A percentile compares a stretch with the other conserved stretches of the same genome.
Conservation (phyloP, 2,888 invertebrate genomes). For the Andrena hattorfiana region DNA sequence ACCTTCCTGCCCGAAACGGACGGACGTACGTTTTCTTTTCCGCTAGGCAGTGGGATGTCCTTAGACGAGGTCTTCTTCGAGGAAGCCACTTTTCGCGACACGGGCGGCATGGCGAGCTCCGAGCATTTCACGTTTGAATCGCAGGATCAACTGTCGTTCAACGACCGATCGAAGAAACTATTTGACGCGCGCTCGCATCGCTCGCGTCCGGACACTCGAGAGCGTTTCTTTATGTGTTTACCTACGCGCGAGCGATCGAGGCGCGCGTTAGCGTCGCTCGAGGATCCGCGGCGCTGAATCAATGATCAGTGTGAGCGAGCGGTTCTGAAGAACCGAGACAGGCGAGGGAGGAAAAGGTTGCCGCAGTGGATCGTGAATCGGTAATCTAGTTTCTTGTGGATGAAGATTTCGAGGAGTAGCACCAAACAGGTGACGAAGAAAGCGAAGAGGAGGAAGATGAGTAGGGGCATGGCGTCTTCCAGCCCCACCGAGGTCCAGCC, state of each 20-base stretch:
- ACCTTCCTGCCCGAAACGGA: not conserved
- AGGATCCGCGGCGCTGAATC: not conserved
- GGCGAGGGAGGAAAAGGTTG: not conserved
- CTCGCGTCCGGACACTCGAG: conserved; percentile 16
- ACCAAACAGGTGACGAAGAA: conserved; percentile 65
- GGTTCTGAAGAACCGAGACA: not conserved
- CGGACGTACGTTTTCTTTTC: conserved; percentile 41
- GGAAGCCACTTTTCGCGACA: not conserved
- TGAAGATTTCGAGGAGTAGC: conserved; percentile 65
- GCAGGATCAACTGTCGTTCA: too few species aligned
- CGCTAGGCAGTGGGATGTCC: not conserved
- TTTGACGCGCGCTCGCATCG: not conserved
- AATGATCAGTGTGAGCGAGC: not conserved
- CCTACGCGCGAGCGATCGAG: not conserved
- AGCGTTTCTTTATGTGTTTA: conserved; percentile 18
- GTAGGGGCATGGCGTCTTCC: conserved; percentile 77
- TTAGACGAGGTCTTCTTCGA: not conserved
- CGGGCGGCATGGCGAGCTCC: not conserved
- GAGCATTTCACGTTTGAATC: not conserved
- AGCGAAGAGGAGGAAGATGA: conserved; percentile 72
- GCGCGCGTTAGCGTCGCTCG: not conserved
- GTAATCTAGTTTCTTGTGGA: not conserved
- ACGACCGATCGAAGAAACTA: not conserved
- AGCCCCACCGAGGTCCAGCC: conserved; percentile 78
- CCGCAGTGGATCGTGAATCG: not conserved